Percentiles rank a stretch among this genome's conserved stretches.
phyloP scores from a whole-genome alignment of 2,113 vertebrate genomes.

The Takifugu bimaculatus region DNA sequence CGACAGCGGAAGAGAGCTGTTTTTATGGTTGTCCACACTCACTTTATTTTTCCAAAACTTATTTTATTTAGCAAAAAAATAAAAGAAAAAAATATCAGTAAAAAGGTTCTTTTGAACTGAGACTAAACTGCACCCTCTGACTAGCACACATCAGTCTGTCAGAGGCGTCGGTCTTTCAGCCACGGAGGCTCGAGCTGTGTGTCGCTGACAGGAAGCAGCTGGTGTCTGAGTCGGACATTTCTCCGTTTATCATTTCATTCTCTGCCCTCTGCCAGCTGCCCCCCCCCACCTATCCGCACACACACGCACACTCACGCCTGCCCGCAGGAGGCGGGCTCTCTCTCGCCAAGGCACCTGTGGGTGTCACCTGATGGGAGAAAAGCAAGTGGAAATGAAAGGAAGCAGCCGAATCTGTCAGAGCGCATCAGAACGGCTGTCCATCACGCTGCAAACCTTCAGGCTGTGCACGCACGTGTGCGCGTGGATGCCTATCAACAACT shows the following conservation, averaged over 20 bases:
- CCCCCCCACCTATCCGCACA: conserved; percentile 10
- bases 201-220: conserved; percentile 66
- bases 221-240: conserved; percentile 40
- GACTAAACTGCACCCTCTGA: neutral
- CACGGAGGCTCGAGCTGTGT: conserved; percentile 19
- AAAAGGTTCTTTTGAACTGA: too few species aligned
- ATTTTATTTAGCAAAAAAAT: too few species aligned
- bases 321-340: conserved; percentile 55
- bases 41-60: neutral
- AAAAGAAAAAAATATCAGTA: too few species aligned
- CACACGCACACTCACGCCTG: neutral
- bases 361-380: conserved; percentile 74
- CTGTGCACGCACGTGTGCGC: conserved; percentile 39
- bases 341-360: conserved; percentile 72
- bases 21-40: too few species aligned
- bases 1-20: too few species aligned
- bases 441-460: conserved; percentile 73
- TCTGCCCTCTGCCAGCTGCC: conserved; percentile 33
- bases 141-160: neutral
- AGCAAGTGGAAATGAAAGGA: conserved; percentile 79
- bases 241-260: conserved; percentile 37
- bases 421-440: conserved; percentile 70
- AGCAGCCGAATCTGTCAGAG: conserved; percentile 80
- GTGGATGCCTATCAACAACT: conserved; percentile 48
- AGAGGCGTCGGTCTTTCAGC: conserved; percentile 27